Evolutionary conservation across 2,888 invertebrate species (phyloP).

Genomic region (Arge pagana): DNA sequence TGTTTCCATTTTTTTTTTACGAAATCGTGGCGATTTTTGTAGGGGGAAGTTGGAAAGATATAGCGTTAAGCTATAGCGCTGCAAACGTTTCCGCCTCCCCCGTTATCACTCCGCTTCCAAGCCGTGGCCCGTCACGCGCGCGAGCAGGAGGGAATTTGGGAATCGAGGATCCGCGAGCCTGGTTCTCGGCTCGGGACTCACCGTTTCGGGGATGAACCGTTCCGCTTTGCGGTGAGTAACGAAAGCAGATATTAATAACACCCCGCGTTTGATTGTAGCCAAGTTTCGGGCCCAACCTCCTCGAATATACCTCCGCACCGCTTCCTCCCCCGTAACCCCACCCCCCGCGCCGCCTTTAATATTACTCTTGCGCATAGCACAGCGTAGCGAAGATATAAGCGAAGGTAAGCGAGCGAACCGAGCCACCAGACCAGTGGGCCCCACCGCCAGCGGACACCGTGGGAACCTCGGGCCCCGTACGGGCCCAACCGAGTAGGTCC

Average conservation of each 20-base stretch:
- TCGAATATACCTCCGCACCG: conserved; percentile 25
- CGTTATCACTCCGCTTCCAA: too few species aligned
- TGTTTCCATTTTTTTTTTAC: too few species aligned
- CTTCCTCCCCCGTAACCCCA: conserved; percentile 15
- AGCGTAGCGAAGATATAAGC: conserved; percentile 34
- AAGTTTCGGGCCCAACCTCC: conserved; percentile 43
- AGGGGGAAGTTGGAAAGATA: too few species aligned
- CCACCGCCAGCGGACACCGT: conserved; percentile 57
- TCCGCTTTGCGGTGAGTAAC: conserved; percentile 29
- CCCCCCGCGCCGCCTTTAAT: conserved; percentile 37
- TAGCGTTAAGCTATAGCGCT: too few species aligned
- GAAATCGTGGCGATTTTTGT: too few species aligned
- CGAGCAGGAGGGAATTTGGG: too few species aligned
- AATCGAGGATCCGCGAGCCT: too few species aligned
- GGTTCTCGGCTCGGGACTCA: too few species aligned
- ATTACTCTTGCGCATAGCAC: conserved; percentile 46
- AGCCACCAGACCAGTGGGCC: conserved; percentile 36
- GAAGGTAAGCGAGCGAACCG: neutral
- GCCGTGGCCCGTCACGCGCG: too few species aligned
- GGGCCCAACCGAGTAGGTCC: conserved; percentile 18
- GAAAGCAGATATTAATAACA: conserved; percentile 50
- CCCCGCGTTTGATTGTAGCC: conserved; percentile 42
- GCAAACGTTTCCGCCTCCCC: too few species aligned
- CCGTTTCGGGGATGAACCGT: neutral
- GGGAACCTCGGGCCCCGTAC: conserved; percentile 54